Percentiles rank a stretch among this genome's conserved stretches.
phyloP scores from a whole-genome alignment of 2,113 vertebrate species.

The Todiramphus saurophagus region DNA sequence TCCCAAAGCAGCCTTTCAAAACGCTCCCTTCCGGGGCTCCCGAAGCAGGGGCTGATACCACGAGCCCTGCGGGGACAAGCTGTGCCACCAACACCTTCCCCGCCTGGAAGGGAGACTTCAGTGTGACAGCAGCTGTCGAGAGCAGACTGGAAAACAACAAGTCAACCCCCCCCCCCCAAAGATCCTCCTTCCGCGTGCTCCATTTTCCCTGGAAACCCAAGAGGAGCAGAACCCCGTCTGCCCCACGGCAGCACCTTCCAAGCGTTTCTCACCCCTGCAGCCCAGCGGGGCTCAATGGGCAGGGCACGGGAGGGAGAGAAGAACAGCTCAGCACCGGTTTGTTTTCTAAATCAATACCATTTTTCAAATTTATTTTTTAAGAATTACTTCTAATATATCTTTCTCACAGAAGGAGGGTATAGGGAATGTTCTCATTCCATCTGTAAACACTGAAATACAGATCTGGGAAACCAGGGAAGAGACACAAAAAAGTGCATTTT shows the following conservation, averaged over 20 bases:
- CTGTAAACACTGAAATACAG: slow-evolving; percentile 88
- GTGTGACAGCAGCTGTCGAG: accelerated
- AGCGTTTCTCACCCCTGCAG: too few relatives aligned
- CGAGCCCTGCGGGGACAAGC: background rate
- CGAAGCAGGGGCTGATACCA: accelerated
- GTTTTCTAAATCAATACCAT: slow-evolving; percentile 83
- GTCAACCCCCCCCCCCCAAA: background rate
- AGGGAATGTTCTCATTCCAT: slow-evolving; percentile 81
- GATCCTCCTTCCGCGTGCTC: background rate
- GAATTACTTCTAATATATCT: slow-evolving; percentile 86
- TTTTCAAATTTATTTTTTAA: slow-evolving; percentile 84
- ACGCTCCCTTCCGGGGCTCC: background rate
- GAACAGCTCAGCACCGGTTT: background rate
- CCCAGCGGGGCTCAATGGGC: background rate
- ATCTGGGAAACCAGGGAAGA: slow-evolving; percentile 81
- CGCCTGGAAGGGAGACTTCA: background rate
- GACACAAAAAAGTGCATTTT: slow-evolving; percentile 87
- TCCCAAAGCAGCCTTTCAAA: background rate
- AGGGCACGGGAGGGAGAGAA: background rate
- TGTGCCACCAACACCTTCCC: background rate
- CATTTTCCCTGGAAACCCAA: background rate
- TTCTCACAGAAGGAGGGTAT: slow-evolving; percentile 79
- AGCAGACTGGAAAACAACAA: background rate
- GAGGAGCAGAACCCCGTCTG: accelerated
- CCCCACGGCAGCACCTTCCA: background rate